Evolutionary conservation across 2,113 vertebrate genomes (phyloP).

Genomic region (Carassius carassius): DNA sequence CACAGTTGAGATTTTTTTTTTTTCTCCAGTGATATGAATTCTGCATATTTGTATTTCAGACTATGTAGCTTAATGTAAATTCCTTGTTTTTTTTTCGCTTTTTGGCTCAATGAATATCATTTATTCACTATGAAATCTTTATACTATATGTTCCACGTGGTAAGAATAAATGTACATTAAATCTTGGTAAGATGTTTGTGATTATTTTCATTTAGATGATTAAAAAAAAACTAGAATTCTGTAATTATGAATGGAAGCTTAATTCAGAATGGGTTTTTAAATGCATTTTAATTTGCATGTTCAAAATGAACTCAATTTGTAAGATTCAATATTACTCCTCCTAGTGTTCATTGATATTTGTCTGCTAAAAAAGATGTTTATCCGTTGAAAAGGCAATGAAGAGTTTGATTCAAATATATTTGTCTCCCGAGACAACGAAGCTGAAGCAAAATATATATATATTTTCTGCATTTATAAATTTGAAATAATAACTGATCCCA

Average conservation of each 20-base stretch:
- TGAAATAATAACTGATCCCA: background rate
- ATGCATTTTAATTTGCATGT: background rate
- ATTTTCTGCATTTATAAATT: background rate
- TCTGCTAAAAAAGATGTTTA: background rate
- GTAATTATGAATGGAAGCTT: too few species aligned
- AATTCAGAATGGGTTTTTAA: too few species aligned
- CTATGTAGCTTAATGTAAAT: conserved; percentile 99
- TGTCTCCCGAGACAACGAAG: background rate
- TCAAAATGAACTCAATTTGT: background rate
- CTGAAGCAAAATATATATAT: background rate
- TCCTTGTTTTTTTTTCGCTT: conserved; percentile 95
- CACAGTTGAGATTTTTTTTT: conserved; percentile 90
- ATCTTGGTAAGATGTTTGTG: conserved; percentile 99
- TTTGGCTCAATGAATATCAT: conserved; percentile 99
- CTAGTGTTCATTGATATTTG: background rate
- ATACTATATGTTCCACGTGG: conserved; percentile 99
- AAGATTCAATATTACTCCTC: background rate
- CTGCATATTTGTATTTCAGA: conserved; percentile 99
- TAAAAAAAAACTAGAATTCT: background rate
- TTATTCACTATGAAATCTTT: conserved; percentile 99
- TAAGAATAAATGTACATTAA: conserved; percentile 99
- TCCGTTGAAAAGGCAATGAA: background rate
- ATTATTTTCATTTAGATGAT: conserved; percentile 79
- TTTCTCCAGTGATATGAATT: conserved; percentile 96
- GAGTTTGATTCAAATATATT: background rate